Conservation (phyloP, 37 sponge, comb jelly and placozoan species). For the Beroe ovata region DNA sequence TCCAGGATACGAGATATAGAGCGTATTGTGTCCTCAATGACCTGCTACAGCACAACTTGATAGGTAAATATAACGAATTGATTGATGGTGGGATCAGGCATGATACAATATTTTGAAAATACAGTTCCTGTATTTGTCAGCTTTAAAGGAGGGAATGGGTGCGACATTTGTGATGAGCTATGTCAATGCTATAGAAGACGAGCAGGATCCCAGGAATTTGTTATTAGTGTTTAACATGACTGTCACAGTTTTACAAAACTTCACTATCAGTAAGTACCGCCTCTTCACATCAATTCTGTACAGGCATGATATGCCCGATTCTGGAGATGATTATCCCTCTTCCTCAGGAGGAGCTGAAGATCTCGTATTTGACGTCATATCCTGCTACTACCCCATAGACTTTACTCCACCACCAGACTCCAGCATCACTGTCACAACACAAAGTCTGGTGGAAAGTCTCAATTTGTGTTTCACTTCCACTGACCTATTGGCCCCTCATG, state of each 20-base stretch:
- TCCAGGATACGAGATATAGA: slow-evolving; percentile 26
- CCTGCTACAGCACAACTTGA: background rate
- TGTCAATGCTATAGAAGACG: slow-evolving; percentile 16
- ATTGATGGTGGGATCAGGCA: no score
- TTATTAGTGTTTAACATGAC: slow-evolving; percentile 34
- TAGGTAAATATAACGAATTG: background rate
- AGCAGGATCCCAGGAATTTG: slow-evolving; percentile 36
- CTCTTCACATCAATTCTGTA: no score
- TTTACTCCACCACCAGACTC: slow-evolving; percentile 18
- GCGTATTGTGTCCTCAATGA: background rate
- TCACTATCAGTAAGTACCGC: background rate
- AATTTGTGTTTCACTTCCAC: slow-evolving; percentile 31
- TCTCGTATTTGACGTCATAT: slow-evolving; percentile 3
- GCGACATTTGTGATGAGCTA: background rate
- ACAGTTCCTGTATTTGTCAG: no score
- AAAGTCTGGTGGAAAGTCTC: background rate
- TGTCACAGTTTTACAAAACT: slow-evolving; percentile 31
- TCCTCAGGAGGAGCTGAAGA: slow-evolving; percentile 21
- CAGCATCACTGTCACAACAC: background rate
- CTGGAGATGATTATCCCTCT: no score
- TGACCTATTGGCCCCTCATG: background rate
- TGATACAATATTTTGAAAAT: no score
- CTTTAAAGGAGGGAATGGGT: slow-evolving; percentile 12
- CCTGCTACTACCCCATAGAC: slow-evolving; percentile 64
- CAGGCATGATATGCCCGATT: no score